phyloP scores from a whole-genome alignment of 2,888 invertebrate species.

The Habroteleia sp. region DNA sequence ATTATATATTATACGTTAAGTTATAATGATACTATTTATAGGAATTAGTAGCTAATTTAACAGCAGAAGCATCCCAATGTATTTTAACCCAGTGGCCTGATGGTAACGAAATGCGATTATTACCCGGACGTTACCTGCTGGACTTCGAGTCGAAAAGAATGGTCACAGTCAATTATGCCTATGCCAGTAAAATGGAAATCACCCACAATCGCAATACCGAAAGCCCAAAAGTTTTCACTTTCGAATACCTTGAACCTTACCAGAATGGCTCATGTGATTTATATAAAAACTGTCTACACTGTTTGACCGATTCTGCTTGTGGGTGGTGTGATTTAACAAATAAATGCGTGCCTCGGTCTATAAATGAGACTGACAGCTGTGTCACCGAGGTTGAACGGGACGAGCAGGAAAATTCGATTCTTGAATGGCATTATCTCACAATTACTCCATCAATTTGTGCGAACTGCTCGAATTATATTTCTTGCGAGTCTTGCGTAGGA shows the following conservation, averaged over 20 bases:
- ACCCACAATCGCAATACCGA: conserved; percentile 88
- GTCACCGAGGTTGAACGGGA: conserved; percentile 81
- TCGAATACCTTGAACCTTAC: conserved; percentile 94
- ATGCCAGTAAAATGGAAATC: conserved; percentile 89
- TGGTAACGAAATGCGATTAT: conserved; percentile 79
- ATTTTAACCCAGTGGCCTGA: conserved; percentile 86
- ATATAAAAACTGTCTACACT: conserved; percentile 92
- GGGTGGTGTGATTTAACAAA: conserved; percentile 94
- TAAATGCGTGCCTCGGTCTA: conserved; percentile 85
- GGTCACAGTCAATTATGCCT: conserved; percentile 78
- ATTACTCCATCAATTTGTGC: conserved; percentile 91
- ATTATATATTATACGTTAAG: neutral
- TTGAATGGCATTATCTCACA: conserved; percentile 90
- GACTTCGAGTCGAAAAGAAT: conserved; percentile 87
- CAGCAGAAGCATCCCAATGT: conserved; percentile 87
- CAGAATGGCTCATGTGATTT: conserved; percentile 89
- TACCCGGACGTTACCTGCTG: conserved; percentile 85
- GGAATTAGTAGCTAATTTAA: conserved; percentile 85
- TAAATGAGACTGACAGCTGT: conserved; percentile 86
- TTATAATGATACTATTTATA: conserved; percentile 63
- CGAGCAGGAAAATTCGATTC: conserved; percentile 82
- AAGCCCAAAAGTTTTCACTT: conserved; percentile 91
- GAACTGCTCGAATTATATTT: conserved; percentile 93
- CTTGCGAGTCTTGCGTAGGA: conserved; percentile 90
- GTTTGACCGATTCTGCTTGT: conserved; percentile 93